These are phyloP conservation scores for Otus scops DNA, from an alignment of 2,797 vertebrate genomes.

Conservation along the genomic window DNA sequence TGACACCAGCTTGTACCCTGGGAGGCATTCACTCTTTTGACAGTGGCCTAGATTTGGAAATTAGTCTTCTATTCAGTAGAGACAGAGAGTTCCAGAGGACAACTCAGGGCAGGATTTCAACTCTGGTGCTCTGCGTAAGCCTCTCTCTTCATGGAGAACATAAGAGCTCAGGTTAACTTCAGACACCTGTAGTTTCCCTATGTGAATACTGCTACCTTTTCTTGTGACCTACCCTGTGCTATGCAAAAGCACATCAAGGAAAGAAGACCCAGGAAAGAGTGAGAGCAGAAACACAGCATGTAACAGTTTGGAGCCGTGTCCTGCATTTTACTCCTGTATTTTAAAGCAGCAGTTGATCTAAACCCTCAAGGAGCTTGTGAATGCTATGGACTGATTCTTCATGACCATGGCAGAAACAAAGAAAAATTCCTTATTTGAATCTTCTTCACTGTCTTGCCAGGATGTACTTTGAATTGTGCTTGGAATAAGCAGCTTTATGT, in stretches of 20 bases:
- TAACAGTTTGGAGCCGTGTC: neutral
- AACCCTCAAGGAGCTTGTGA: neutral
- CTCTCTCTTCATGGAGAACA: neutral
- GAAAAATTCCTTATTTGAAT: accelerated
- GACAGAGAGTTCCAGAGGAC: neutral
- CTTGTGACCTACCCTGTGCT: neutral
- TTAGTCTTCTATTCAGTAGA: neutral
- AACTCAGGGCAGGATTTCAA: neutral
- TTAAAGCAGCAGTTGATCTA: neutral
- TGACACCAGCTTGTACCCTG: neutral
- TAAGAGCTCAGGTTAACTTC: neutral
- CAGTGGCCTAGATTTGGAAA: neutral
- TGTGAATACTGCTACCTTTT: neutral
- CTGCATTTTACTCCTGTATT: neutral
- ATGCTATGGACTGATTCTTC: neutral
- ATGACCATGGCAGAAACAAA: neutral
- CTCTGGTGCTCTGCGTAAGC: neutral
- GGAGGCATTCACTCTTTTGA: neutral
- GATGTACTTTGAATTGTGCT: neutral
- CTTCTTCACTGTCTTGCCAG: neutral
- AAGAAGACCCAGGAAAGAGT: neutral
- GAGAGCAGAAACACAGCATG: neutral
- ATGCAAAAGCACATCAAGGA: neutral
- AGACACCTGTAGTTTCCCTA: neutral
- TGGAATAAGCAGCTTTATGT: neutral